These are phyloP conservation scores for Copsychus sechellarum DNA, from an alignment of 2,113 vertebrate species.

Conservation along the genomic window DNA sequence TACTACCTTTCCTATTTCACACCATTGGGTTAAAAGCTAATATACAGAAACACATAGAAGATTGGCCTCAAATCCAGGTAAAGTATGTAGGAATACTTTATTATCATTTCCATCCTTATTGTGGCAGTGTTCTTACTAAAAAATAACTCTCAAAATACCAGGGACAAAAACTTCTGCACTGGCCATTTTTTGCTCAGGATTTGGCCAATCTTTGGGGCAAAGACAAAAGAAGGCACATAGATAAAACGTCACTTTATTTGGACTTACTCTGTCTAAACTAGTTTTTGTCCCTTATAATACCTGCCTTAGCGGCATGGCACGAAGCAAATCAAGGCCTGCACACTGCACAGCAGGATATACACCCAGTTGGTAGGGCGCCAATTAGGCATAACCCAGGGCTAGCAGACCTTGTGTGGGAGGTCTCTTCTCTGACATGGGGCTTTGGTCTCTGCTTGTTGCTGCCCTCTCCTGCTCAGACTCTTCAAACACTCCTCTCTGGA, in stretches of 20 bases:
- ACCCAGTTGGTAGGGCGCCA: background rate
- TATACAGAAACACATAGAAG: background rate
- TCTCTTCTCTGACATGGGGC: background rate
- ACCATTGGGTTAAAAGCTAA: background rate
- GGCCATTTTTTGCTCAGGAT: background rate
- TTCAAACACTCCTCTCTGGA: background rate
- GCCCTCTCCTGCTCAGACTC: constrained; percentile 6
- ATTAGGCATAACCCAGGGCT: background rate
- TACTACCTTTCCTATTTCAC: background rate
- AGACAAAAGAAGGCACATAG: background rate
- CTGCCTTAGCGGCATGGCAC: background rate
- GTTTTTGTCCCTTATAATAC: background rate
- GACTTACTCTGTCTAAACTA: background rate
- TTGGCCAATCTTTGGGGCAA: background rate
- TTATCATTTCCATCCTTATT: background rate
- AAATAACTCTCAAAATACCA: background rate
- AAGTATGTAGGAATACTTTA: background rate
- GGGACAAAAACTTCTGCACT: background rate
- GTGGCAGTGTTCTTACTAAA: background rate
- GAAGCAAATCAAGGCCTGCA: background rate
- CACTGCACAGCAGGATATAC: background rate
- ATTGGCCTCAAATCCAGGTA: background rate
- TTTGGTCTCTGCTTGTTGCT: background rate
- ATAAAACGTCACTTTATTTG: background rate
- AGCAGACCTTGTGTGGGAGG: background rate